A percentile compares a stretch with the other conserved stretches of the same genome.
phyloP scores from a whole-genome alignment of 2,113 vertebrate genomes.

The Catharus fuscescens region DNA sequence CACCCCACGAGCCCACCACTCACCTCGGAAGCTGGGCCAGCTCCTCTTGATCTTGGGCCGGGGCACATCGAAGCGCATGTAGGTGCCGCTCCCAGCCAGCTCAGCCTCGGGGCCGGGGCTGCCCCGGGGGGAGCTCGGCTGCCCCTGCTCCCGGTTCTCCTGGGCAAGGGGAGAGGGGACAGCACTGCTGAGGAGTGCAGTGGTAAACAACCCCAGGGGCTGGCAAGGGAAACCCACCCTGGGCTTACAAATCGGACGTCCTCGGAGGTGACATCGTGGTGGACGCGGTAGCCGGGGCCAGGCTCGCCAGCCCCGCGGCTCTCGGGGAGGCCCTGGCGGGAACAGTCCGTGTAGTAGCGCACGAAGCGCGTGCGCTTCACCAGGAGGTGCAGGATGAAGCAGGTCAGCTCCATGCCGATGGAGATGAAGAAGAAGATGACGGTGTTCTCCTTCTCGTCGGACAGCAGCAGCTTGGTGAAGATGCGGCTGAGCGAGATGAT shows the following conservation, averaged over 20 bases:
- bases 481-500: conserved; percentile 96
- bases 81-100: conserved; percentile 75
- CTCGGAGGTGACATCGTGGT: conserved; percentile 89
- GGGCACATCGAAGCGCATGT: conserved; percentile 89
- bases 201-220: rapidly evolving
- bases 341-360: conserved; percentile 82
- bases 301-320: conserved; percentile 50
- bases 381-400: conserved; percentile 91
- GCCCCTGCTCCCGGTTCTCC: conserved; percentile 76
- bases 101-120: conserved; percentile 77
- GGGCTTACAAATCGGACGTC: conserved; percentile 91
- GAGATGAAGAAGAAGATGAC: conserved; percentile 97
- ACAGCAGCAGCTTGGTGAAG: conserved; percentile 95
- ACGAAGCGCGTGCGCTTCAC: conserved; percentile 91
- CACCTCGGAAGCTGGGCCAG: conserved; percentile 91
- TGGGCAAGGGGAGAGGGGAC: neutral
- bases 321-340: conserved; percentile 63
- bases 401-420: conserved; percentile 91
- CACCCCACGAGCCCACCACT: neutral
- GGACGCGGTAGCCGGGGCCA: conserved; percentile 83
- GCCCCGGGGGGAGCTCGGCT: conserved; percentile 46
- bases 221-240: neutral
- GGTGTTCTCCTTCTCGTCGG: conserved; percentile 88
- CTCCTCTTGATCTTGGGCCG: conserved; percentile 80
- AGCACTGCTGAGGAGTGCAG: neutral